Evolutionary conservation across 2,797 vertebrate genomes (phyloP).

Genomic region (Trematomus bernacchii): DNA sequence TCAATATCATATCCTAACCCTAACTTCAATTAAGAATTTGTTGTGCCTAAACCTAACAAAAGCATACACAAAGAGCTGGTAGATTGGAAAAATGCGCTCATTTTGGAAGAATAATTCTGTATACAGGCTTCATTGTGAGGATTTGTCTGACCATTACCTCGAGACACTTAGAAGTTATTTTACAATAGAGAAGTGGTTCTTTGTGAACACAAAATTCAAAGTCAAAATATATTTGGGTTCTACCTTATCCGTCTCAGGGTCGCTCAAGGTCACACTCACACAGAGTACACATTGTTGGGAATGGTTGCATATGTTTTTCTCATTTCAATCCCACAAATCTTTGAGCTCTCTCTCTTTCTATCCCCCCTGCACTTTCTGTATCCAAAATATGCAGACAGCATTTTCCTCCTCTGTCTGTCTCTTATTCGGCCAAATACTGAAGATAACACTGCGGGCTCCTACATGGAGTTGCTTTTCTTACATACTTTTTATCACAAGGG

Average conservation of each 20-base stretch:
- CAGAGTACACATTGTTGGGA: conserved; percentile 35
- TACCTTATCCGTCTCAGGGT: conserved; percentile 15
- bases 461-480: not conserved
- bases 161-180: not conserved
- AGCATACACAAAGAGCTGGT: not conserved
- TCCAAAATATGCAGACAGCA: conserved; percentile 74
- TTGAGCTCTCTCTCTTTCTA: not conserved
- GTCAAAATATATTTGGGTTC: not conserved
- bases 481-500: not conserved
- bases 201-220: not conserved
- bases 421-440: conserved; percentile 35
- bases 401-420: conserved; percentile 61
- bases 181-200: not conserved
- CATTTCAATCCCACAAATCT: conserved; percentile 47
- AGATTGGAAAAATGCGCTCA: not conserved
- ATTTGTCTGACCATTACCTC: not conserved
- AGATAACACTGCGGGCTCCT: conserved; percentile 6
- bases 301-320: conserved; percentile 63
- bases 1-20: not conserved
- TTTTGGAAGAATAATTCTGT: not conserved
- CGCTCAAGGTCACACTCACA: conserved; percentile 29
- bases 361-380: conserved; percentile 39
- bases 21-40: not conserved
- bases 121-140: not conserved
- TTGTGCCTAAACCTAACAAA: not conserved